Evolutionary conservation across 2,113 vertebrate genomes (phyloP).

Genomic region (Lamprologus ornatipinnis): DNA sequence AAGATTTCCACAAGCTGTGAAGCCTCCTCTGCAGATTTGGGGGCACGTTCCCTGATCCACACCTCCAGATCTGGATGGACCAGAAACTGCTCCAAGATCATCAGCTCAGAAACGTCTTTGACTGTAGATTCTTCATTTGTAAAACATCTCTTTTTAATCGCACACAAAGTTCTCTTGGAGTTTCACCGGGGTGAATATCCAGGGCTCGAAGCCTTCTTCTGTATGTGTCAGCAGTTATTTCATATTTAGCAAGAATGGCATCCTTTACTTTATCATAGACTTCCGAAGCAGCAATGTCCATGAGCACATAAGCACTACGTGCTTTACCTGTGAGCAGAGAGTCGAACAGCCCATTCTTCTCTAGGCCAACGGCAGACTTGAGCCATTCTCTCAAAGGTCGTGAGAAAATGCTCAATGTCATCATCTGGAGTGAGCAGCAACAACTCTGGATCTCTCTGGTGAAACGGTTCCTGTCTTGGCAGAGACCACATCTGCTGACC

Average conservation of each 20-base stretch:
- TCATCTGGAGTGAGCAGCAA: accelerated
- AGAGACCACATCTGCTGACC: background rate
- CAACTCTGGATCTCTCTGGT: background rate
- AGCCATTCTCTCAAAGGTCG: accelerated
- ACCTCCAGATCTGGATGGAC: background rate
- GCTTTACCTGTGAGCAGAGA: background rate
- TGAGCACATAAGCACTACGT: accelerated
- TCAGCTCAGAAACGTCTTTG: accelerated
- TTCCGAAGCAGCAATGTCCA: accelerated
- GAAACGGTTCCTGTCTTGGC: background rate
- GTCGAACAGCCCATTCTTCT: background rate
- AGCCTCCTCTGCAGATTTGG: background rate
- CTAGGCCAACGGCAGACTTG: background rate
- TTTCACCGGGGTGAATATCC: background rate
- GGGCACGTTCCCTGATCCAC: background rate
- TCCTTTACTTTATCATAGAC: background rate
- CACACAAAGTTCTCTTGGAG: background rate
- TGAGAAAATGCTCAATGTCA: accelerated
- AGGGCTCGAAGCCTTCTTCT: background rate
- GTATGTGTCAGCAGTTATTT: background rate
- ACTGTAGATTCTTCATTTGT: background rate
- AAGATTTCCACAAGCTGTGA: background rate
- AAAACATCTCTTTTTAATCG: accelerated
- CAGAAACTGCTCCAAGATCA: background rate
- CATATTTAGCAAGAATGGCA: accelerated